Percentiles rank a stretch among this genome's conserved stretches.
These are phyloP conservation scores for Forbesichthys agassizii DNA, from an alignment of 2,113 vertebrate species.

Conservation along the genomic window DNA sequence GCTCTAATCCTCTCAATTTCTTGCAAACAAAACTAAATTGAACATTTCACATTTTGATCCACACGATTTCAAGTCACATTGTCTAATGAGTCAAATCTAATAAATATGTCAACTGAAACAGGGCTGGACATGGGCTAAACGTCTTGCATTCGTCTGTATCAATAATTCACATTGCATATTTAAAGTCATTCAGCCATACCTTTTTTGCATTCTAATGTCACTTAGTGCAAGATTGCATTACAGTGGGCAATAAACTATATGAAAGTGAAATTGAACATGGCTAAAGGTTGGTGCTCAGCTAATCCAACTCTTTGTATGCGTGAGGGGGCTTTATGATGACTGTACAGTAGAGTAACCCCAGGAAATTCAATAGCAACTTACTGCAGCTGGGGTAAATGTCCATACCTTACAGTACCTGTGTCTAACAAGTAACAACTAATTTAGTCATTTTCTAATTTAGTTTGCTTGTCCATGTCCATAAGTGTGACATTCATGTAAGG, in stretches of 20 bases:
- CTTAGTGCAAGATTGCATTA: conserved; percentile 46
- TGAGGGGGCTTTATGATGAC: conserved; percentile 37
- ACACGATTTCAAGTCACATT: too few species aligned
- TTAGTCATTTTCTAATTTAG: too few species aligned
- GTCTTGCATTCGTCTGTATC: conserved; percentile 49
- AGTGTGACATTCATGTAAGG: too few species aligned
- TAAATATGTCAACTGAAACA: conserved; percentile 44
- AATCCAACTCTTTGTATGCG: conserved; percentile 52
- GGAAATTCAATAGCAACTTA: conserved; percentile 31
- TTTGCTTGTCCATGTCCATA: too few species aligned
- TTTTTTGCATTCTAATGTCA: conserved; percentile 64
- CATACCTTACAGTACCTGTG: not conserved
- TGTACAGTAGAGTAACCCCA: conserved; percentile 42
- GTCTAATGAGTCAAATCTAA: not conserved
- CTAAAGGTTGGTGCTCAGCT: conserved; percentile 41
- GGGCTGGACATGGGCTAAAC: conserved; percentile 25
- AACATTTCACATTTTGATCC: not conserved
- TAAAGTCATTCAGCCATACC: conserved; percentile 68
- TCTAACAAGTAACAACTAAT: not conserved
- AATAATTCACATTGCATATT: conserved; percentile 66
- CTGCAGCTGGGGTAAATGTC: not conserved
- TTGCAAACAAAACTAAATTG: conserved; percentile 13
- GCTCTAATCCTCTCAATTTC: conserved; percentile 50
- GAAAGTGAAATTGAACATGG: conserved; percentile 62
- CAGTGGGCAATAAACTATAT: conserved; percentile 40